Base-by-base conservation (phyloP, 2,797 vertebrate species). In the Holocentrus rufus region DNA sequence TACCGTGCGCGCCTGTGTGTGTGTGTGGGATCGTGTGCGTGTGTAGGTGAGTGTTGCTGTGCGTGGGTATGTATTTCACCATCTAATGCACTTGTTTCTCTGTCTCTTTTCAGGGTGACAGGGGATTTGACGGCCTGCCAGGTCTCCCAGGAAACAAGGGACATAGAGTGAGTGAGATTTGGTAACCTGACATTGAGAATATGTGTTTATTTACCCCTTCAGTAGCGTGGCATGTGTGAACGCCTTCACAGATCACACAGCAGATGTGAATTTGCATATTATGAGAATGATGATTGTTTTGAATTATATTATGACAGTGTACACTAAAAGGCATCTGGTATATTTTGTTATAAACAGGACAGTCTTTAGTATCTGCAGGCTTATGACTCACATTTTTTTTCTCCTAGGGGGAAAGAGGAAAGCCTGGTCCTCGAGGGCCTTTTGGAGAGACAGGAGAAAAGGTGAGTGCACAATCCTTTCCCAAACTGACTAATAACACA, bases 81-180 rank as follows among this genome's bases (percentile, higher is more conserved):
- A 49, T 65, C 69, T 92, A 87, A 88, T 82, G 78, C 74, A 73
- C 65, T 88, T 89, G 80, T 72, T 83, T 83, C 22, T 89, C 50
- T 90, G 59, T 86, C 81, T 85, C 77, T 85, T 85, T 81, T 71
- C 86, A 98, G 97, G 97, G 97, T 34, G 96, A 98, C 77, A 92
- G 96, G 64, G 97, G 97, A 60, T 98, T 97, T 78, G 96, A 97
- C 23, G 97, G 97, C 72, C 92, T 97, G 60, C 95, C 95, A 6
- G 97, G 97, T 85, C 94, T 96, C 81, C 94, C 95, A 18, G 97
- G 97, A 70, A 91, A 96, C 83, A 96, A 97, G 75, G 97, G 97
- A 80, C 95, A 96, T 84, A 93, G 87, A 91, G 97, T 98, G 85
- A 95, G 96, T 92, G 70, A 15, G 52, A 69, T 80, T 65, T 75